Percentiles rank a stretch among this genome's conserved stretches.
phyloP scores from a whole-genome alignment of 2,113 vertebrate genomes.

The Phyllostomus discolor region DNA sequence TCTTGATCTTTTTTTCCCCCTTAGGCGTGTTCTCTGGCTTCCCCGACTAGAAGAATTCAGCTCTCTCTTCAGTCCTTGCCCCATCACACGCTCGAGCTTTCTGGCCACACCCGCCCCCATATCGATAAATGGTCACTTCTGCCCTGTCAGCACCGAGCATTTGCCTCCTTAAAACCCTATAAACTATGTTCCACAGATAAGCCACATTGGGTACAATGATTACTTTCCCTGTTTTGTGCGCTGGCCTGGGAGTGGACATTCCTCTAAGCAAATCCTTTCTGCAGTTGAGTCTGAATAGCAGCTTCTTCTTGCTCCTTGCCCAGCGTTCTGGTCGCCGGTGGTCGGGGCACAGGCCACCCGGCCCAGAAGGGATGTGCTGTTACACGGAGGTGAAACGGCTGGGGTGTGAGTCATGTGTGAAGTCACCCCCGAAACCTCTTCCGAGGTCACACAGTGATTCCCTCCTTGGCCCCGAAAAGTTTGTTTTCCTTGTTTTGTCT shows the following conservation, averaged over 20 bases:
- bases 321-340: accelerated
- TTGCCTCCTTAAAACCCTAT: background rate
- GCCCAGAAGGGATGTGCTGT: accelerated
- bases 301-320: background rate
- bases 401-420: background rate
- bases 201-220: accelerated
- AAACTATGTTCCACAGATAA: background rate
- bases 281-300: background rate
- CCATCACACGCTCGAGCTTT: background rate
- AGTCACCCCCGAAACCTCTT: background rate
- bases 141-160: accelerated
- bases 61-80: background rate
- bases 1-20: background rate
- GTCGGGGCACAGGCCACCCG: accelerated
- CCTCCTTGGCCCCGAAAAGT: background rate
- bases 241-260: background rate
- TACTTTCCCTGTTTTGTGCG: background rate
- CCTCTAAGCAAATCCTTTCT: background rate
- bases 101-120: background rate
- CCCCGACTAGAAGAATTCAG: background rate
- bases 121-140: background rate
- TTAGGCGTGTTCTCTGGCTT: background rate
- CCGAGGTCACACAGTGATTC: background rate
- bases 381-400: background rate
- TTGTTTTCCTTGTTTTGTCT: background rate